Percentiles rank a stretch among this genome's conserved stretches.
phyloP scores from a whole-genome alignment of 2,797 vertebrate species.

The Tauraco hartlaubi region DNA sequence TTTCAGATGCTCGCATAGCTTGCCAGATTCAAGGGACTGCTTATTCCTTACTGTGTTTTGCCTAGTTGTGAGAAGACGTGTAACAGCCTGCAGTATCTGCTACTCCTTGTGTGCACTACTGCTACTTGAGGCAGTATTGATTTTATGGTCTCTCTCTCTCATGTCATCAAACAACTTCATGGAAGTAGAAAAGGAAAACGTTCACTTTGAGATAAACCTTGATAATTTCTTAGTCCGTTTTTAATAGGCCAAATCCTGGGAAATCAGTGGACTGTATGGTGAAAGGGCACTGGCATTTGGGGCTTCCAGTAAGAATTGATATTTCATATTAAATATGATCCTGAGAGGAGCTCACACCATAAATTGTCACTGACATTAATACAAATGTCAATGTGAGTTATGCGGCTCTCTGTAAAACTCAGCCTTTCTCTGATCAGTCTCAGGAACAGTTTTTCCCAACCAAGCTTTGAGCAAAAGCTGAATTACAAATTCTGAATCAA shows the following conservation, averaged over 20 bases:
- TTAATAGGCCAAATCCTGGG: not conserved
- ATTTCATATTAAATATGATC: not conserved
- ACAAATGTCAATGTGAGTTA: not conserved
- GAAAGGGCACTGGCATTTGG: not conserved
- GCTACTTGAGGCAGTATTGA: not conserved
- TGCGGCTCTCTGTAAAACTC: not conserved
- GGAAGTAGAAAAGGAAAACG: not conserved
- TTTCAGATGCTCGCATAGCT: not conserved
- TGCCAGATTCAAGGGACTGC: not conserved
- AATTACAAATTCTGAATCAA: not conserved
- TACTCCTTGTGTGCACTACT: not conserved
- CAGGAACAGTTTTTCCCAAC: not conserved
- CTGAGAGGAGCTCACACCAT: not conserved
- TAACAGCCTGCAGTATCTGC: not conserved
- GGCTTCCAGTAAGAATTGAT: not conserved
- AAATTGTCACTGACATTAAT: not conserved
- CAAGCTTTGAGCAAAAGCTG: not conserved
- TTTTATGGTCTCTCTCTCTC: not conserved
- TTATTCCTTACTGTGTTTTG: not conserved
- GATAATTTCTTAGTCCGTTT: not conserved
- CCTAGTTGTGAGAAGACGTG: not conserved
- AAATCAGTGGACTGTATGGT: not conserved
- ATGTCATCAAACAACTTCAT: not conserved
- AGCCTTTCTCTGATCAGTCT: not conserved
- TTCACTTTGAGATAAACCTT: not conserved